Conservation (phyloP, 2,888 invertebrate species). For the Drosophila dives region DNA sequence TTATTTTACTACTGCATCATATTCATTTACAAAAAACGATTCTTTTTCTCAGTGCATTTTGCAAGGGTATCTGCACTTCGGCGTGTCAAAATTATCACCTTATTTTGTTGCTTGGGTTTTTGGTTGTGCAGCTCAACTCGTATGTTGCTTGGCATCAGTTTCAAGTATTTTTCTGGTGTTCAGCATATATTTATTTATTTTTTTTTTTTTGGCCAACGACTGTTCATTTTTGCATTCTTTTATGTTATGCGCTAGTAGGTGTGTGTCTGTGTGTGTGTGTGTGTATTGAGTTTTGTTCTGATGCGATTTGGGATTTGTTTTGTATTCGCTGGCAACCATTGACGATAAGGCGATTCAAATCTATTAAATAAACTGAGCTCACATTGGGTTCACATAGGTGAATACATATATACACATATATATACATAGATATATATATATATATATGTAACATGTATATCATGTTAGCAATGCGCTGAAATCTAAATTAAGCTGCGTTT, state of each 20-base stretch:
- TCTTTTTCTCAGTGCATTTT: not conserved
- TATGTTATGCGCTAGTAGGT: constrained; percentile 15
- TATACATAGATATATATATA: constrained; percentile 2
- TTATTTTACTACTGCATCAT: too few relatives aligned
- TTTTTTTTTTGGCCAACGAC: constrained; percentile 60
- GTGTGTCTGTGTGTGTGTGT: constrained; percentile 33
- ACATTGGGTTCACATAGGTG: constrained; percentile 6
- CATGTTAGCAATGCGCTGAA: constrained; percentile 17
- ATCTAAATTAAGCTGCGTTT: not conserved
- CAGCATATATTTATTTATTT: constrained; percentile 32
- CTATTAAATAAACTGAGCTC: constrained; percentile 40
- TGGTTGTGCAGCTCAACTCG: constrained; percentile 39
- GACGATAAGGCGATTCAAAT: constrained; percentile 36
- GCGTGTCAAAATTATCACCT: constrained; percentile 27
- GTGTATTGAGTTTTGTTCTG: constrained; percentile 32
- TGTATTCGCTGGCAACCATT: constrained; percentile 21
- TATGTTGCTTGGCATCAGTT: constrained; percentile 54
- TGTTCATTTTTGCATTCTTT: constrained; percentile 59
- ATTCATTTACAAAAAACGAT: not conserved
- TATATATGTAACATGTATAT: not conserved
- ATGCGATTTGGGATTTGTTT: constrained; percentile 64
- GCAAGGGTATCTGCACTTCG: not conserved
- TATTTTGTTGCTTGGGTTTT: constrained; percentile 16
- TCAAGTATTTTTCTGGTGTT: constrained; percentile 57
- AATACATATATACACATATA: not conserved